Conservation (phyloP, 2,797 vertebrate genomes). For the Labeo calbasu region DNA sequence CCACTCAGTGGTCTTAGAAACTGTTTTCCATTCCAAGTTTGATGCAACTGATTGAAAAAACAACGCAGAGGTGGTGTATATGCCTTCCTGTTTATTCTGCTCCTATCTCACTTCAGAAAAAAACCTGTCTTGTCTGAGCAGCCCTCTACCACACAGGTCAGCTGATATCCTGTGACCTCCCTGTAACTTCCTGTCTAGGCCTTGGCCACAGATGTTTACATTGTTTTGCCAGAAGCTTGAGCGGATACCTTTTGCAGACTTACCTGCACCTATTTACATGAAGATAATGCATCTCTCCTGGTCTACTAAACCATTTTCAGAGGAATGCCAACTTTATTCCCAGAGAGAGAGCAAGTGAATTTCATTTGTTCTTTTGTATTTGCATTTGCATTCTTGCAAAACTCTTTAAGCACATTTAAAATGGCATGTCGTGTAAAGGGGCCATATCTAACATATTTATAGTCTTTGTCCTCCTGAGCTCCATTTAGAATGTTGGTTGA, state of each 20-base stretch:
- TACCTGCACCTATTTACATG: neutral
- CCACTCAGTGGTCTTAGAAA: neutral
- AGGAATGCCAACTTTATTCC: neutral
- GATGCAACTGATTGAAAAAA: neutral
- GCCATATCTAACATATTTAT: no score
- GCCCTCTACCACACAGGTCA: slow-evolving; percentile 55
- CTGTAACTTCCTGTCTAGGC: slow-evolving; percentile 45
- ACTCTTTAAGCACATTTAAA: neutral
- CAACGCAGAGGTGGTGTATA: neutral
- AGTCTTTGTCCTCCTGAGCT: no score
- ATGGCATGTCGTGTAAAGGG: neutral
- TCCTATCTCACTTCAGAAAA: neutral
- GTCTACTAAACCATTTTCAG: neutral
- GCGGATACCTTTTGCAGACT: neutral
- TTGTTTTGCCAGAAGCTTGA: neutral
- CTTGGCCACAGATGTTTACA: slow-evolving; percentile 25
- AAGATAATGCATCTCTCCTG: neutral
- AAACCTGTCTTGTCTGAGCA: slow-evolving; percentile 32
- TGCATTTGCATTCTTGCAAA: neutral
- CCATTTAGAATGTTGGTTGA: no score
- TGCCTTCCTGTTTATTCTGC: slow-evolving; percentile 12
- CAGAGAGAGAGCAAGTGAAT: neutral
- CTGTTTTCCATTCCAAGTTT: slow-evolving; percentile 10
- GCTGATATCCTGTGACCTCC: slow-evolving; percentile 56
- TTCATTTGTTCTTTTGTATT: neutral